Evolutionary conservation across 2,113 vertebrate species (phyloP), one percentile per base, ranked within the genome.

Genomic region (Pao palembangensis): DNA sequence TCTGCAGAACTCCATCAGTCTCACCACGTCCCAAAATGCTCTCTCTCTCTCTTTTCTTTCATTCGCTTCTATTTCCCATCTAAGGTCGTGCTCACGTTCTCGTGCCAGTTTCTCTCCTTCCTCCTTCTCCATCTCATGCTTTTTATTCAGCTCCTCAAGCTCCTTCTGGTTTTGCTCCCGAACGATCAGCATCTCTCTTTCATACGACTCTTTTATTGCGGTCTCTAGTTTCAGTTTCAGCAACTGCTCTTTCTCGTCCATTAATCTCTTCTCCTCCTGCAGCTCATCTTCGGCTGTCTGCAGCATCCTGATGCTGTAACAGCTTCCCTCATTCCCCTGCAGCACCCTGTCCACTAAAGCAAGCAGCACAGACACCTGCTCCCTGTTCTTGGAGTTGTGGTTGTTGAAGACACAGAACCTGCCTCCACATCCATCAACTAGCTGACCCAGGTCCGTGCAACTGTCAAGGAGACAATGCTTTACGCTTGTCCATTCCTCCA

Each of bases 341-440:
- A 86, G 55, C 70, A 79, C 75, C 2, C 10, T 0, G 4, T 88
- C 80, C 42, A 88, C 67, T 50, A 86, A 17, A 34, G 14, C 31
- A 5, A 89, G 7, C 48, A 92, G 73, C 66, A 80, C 70, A 0
- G 47, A 38, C 16, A 83, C 70, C 38, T 90, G 87, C 1, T n/a
- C 43, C 53, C 86, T 83, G 1, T 2, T 73, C 12, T 34, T 50
- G 1, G 0, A 16, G 48, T 47, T 76, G 5, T 31, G 63, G 69
- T 92, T 92, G 69, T 74, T 68, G 52, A 91, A 86, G 52, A 85
- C 71, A 10, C 59, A 79, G 60, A 44, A 87, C 43, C 86, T 82
- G 8, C 53, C 43, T 1, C 73, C 80, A 21, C 86, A 89, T 57
- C 60, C 61, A 0, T 1, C 3, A 44, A 88, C 50, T 14, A 90